A percentile compares a stretch with the other conserved stretches of the same genome.
phyloP scores from a whole-genome alignment of 2,888 invertebrate genomes.

The Pachymerium ferrugineum region DNA sequence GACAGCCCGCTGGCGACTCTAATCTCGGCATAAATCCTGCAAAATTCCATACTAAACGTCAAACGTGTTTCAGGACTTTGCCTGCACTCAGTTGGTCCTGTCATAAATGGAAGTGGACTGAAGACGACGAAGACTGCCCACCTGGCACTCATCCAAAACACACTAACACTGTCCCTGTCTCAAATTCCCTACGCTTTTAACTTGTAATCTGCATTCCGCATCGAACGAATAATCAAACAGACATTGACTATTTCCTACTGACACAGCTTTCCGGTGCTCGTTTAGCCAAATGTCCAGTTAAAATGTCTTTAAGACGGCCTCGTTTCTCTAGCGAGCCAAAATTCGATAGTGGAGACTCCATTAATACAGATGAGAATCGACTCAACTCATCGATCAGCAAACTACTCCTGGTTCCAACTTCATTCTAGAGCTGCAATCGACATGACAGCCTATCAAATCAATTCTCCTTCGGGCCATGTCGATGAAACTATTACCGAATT shows the following conservation, averaged over 20 bases:
- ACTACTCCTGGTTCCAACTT: not conserved
- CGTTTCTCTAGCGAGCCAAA: not conserved
- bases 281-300: not conserved
- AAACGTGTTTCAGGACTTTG: conserved; percentile 9
- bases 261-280: not conserved
- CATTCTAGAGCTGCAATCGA: no score
- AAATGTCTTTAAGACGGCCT: not conserved
- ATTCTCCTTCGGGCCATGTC: no score
- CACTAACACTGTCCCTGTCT: not conserved
- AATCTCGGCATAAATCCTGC: conserved; percentile 9
- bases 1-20: conserved; percentile 7
- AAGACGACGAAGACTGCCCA: conserved; percentile 2
- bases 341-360: not conserved
- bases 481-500: no score
- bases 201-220: not conserved
- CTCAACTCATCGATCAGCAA: not conserved
- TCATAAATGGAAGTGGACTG: conserved; percentile 10
- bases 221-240: not conserved
- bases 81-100: not conserved
- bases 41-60: conserved; percentile 10
- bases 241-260: not conserved
- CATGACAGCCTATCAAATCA: no score
- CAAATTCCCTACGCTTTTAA: no score
- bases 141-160: not conserved
- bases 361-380: not conserved